Evolutionary conservation across 2,888 invertebrate species (phyloP).

Genomic region (Choristoneura rosaceana): DNA sequence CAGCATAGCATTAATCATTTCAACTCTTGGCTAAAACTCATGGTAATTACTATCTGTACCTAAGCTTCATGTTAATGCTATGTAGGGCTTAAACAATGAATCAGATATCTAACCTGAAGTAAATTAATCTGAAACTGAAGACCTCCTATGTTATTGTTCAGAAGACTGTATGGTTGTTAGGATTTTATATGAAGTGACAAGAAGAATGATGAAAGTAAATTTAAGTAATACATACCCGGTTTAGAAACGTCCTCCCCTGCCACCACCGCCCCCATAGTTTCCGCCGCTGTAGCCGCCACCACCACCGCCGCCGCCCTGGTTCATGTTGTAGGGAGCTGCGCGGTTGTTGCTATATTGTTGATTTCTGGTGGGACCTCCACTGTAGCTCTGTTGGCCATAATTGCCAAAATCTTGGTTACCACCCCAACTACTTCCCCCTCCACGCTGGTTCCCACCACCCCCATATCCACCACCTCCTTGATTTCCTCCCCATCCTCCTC

Average conservation of each 20-base stretch:
- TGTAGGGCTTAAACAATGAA: conserved; percentile 61
- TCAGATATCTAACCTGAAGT: conserved; percentile 2
- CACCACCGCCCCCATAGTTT: conserved; percentile 75
- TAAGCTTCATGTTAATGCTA: conserved; percentile 76
- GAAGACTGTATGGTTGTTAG: conserved; percentile 18
- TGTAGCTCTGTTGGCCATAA: conserved; percentile 93
- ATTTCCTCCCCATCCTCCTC: conserved; percentile 60
- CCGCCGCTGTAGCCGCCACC: conserved; percentile 76
- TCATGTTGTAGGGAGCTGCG: conserved; percentile 89
- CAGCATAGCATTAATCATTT: conserved; percentile 80
- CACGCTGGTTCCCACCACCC: conserved; percentile 79
- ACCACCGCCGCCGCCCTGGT: conserved; percentile 85
- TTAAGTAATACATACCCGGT: conserved; percentile 43
- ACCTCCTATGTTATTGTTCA: conserved; percentile 15
- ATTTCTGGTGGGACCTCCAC: conserved; percentile 94
- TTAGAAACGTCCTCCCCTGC: conserved; percentile 66
- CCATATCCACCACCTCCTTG: conserved; percentile 52
- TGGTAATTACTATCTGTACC: conserved; percentile 56
- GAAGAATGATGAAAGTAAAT: conserved; percentile 4
- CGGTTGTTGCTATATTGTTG: conserved; percentile 90
- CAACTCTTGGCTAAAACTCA: conserved; percentile 59
- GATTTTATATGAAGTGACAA: conserved; percentile 17
- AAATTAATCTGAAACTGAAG: conserved; percentile 19
- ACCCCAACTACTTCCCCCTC: conserved; percentile 81
- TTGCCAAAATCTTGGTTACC: conserved; percentile 90